Base-by-base conservation (phyloP, 2,797 vertebrate genomes). In the Poliocrania exsul region DNA sequence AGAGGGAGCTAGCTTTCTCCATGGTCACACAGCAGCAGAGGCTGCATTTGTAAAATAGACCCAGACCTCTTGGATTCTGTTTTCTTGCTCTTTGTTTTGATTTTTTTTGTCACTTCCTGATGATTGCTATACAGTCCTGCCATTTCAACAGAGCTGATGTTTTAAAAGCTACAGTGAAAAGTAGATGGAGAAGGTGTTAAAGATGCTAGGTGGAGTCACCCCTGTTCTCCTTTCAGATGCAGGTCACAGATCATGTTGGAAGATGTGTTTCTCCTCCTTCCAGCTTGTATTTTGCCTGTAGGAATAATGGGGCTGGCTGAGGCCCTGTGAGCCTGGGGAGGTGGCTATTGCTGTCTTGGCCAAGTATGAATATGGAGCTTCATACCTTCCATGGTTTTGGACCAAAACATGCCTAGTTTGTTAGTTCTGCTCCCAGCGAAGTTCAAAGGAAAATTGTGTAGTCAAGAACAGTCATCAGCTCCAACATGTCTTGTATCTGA, bases 311-410 rank as follows among this genome's bases (percentile, higher is more conserved):
- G 25, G 49, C 13, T 81, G 31, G 19, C 49, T 79, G 56, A 46
- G 42, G 67, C 29, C 5, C 2, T 37, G 26, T 64, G 51, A 65
- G 29, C 24, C 42, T 40, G 15, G 10, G 28, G 25, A 49, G 46
- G 51, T 49, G 62, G 26, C 4, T 1, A 4, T 80, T 0, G 2
- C 16, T 50, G 16, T 44, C 12, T 5, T 0, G 5, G 54, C 28
- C 16, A 3, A 1, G 0, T 42, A 20, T 1, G 1, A 50, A 49
- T 21, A 21, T 17, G 7, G 4, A 31, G 16, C 17, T 74, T 10
- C 2, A 2, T n/a, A 31, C 7, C 51, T 78, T 49, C 9, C 20
- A 4, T 1, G 1, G 16, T 70, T 73, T 33, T 31, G 21, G 20
- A n/a, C 69, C 47, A 38, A 70, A 88, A 56, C 7, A 2, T 0